These are phyloP conservation scores for Drosophila aldrichi DNA, from an alignment of 2,888 invertebrate genomes.

Conservation along the genomic window DNA sequence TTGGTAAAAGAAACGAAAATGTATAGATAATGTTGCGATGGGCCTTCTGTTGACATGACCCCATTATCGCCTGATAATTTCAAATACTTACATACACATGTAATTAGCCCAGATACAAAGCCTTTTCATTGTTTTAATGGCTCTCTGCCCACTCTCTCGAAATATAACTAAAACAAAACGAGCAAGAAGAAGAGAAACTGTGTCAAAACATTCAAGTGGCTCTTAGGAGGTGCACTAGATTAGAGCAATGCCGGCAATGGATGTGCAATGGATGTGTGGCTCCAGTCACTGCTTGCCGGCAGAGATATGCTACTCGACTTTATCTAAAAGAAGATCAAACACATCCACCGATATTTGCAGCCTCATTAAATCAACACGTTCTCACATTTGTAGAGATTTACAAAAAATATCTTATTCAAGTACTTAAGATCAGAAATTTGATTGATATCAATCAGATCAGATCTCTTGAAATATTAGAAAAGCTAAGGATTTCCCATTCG, in stretches of 20 bases:
- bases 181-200: slow-evolving; percentile 26
- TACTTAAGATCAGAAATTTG: neutral
- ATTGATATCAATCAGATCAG: neutral
- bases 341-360: slow-evolving; percentile 9
- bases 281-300: slow-evolving; percentile 11
- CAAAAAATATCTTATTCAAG: neutral
- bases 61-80: slow-evolving; percentile 75
- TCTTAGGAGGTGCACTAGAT: slow-evolving; percentile 52
- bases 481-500: too few species aligned
- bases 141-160: slow-evolving; percentile 26
- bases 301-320: neutral
- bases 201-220: slow-evolving; percentile 64
- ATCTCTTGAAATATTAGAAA: too few species aligned
- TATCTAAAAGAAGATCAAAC: slow-evolving; percentile 24
- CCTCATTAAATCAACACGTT: neutral
- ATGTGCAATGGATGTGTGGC: slow-evolving; percentile 35
- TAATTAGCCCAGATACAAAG: slow-evolving; percentile 70
- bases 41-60: slow-evolving; percentile 73
- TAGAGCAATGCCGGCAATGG: slow-evolving; percentile 19
- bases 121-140: slow-evolving; percentile 55
- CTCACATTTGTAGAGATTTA: neutral
- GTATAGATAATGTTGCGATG: slow-evolving; percentile 56
- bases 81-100: slow-evolving; percentile 56
- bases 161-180: slow-evolving; percentile 19
- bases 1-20: slow-evolving; percentile 40